These are phyloP conservation scores for Drosophila affinis DNA, from an alignment of 2,888 invertebrate species.

Conservation along the genomic window DNA sequence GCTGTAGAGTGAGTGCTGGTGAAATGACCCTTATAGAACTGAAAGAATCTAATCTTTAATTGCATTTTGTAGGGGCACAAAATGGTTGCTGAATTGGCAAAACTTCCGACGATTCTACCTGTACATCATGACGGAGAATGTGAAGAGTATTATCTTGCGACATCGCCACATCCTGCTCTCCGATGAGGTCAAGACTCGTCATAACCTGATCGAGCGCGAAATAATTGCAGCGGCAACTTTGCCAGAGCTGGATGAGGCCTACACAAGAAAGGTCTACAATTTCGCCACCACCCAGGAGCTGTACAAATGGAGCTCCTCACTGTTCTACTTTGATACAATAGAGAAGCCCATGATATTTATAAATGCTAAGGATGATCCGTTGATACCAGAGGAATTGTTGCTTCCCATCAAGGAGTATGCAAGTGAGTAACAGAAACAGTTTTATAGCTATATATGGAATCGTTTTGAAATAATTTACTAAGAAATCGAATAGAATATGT, in stretches of 20 bases:
- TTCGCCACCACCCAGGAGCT: constrained; percentile 91
- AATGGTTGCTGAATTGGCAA: constrained; percentile 93
- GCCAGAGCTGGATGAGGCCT: constrained; percentile 94
- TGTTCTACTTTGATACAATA: constrained; percentile 91
- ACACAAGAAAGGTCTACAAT: constrained; percentile 91
- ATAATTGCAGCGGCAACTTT: constrained; percentile 94
- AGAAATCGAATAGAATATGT: no score
- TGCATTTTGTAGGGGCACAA: constrained; percentile 87
- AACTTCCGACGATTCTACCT: constrained; percentile 95
- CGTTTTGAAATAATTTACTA: no score
- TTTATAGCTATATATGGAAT: no score
- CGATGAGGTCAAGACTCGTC: constrained; percentile 88
- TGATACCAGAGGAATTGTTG: constrained; percentile 92
- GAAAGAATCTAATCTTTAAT: not conserved
- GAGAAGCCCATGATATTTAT: constrained; percentile 94
- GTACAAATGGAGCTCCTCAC: constrained; percentile 93
- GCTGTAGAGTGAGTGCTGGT: constrained; percentile 91
- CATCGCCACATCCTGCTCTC: constrained; percentile 91
- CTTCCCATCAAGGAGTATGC: constrained; percentile 89
- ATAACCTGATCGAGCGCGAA: constrained; percentile 90
- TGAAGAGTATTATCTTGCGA: constrained; percentile 93
- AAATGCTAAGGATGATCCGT: constrained; percentile 95
- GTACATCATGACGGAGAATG: constrained; percentile 96
- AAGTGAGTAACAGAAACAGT: constrained; percentile 85
- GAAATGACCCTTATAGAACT: constrained; percentile 1